A percentile compares a stretch with the other conserved stretches of the same genome.
phyloP scores from a whole-genome alignment of 2,797 vertebrate species.

The Malacoraja senta region DNA sequence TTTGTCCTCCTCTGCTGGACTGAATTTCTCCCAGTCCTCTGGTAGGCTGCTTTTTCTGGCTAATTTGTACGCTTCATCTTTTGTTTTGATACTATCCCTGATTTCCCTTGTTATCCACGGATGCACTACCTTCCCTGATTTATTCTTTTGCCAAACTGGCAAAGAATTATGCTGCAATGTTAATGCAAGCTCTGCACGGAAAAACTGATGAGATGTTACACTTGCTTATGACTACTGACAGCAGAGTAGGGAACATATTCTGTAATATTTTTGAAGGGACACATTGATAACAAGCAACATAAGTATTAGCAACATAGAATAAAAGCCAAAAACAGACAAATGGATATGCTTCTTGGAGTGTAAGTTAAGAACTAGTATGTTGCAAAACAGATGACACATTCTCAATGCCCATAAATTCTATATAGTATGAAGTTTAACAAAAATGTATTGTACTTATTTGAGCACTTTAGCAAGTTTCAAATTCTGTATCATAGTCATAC shows the following conservation, averaged over 20 bases:
- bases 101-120: too few relatives aligned
- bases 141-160: too few relatives aligned
- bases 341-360: neutral
- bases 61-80: too few relatives aligned
- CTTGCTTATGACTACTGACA: neutral
- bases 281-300: neutral
- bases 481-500: neutral
- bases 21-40: too few relatives aligned
- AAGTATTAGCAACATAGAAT: neutral
- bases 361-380: neutral
- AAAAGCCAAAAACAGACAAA: neutral
- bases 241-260: neutral
- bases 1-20: too few relatives aligned
- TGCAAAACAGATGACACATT: neutral
- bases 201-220: neutral
- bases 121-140: too few relatives aligned
- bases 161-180: constrained; percentile 3
- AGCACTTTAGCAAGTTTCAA: neutral
- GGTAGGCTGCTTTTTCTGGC: too few relatives aligned
- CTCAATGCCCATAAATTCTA: neutral
- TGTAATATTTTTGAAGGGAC: neutral
- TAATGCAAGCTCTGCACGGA: neutral
- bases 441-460: neutral
- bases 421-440: neutral
- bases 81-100: too few relatives aligned